phyloP scores from a whole-genome alignment of 2,888 invertebrate genomes.

The Trichacis sp. region DNA sequence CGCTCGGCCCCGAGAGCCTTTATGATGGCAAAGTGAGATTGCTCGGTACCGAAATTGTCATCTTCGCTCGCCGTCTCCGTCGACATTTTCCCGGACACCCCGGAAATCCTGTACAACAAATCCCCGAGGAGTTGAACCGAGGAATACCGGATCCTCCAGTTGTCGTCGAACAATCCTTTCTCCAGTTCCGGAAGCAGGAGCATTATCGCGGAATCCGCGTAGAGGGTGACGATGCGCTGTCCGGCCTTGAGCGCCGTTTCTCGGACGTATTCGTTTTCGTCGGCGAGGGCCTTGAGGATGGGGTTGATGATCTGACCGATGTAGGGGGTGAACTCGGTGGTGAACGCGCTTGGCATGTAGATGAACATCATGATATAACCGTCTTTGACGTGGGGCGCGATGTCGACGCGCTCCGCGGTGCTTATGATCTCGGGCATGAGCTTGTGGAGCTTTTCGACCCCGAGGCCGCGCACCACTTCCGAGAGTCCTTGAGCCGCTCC shows the following conservation, averaged over 20 bases:
- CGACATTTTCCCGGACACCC: conserved; percentile 98
- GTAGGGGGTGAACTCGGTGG: conserved; percentile 94
- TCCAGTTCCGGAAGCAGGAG: conserved; percentile 94
- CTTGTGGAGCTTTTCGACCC: conserved; percentile 93
- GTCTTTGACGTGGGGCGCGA: conserved; percentile 97
- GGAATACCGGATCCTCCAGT: conserved; percentile 95
- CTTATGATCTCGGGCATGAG: conserved; percentile 98
- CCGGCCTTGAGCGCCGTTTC: conserved; percentile 97
- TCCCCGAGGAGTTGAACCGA: conserved; percentile 97
- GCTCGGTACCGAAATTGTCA: conserved; percentile 98
- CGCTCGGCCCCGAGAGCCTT: conserved; percentile 88
- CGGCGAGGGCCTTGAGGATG: conserved; percentile 95
- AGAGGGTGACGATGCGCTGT: conserved; percentile 95
- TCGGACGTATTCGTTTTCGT: conserved; percentile 98
- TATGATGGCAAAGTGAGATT: conserved; percentile 92
- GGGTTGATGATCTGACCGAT: conserved; percentile 97
- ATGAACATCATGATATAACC: conserved; percentile 99
- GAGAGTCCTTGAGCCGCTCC: conserved; percentile 98
- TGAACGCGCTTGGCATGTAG: conserved; percentile 98
- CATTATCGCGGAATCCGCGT: conserved; percentile 94
- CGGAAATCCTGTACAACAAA: conserved; percentile 94
- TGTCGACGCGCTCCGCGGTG: conserved; percentile 92
- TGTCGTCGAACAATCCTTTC: conserved; percentile 94
- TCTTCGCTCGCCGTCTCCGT: conserved; percentile 98
- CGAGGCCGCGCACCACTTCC: conserved; percentile 96